Evolutionary conservation across 1,140 invertebrate genomes (phyloP).

Genomic region (Trachymyrmex cornetzi): DNA sequence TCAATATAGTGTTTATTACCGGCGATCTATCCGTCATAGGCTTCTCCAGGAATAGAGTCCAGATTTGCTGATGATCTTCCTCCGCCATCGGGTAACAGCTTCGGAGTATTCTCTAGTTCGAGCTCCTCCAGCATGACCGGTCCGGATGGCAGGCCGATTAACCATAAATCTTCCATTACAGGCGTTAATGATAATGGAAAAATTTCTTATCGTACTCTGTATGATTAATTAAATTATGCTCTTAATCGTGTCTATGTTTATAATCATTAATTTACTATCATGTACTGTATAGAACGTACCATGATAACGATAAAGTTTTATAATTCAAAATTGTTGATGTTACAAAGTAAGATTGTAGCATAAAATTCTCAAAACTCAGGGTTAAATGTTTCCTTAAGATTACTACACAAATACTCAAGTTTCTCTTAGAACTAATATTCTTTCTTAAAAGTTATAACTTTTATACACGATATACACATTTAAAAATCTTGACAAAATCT

Average conservation of each 20-base stretch:
- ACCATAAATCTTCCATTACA: slow-evolving; percentile 88
- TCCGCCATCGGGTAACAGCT: slow-evolving; percentile 83
- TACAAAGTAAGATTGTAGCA: neutral
- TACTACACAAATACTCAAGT: slow-evolving; percentile 26
- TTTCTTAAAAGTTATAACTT: neutral
- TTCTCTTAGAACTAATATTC: slow-evolving; percentile 6
- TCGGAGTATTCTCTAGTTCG: slow-evolving; percentile 89
- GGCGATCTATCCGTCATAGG: slow-evolving; percentile 82
- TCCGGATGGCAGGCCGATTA: slow-evolving; percentile 88
- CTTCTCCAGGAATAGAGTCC: slow-evolving; percentile 88
- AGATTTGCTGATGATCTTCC: slow-evolving; percentile 84
- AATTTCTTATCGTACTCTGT: slow-evolving; percentile 88
- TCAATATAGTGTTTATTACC: slow-evolving; percentile 24
- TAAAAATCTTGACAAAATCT: neutral
- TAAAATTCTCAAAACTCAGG: neutral
- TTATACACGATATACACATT: neutral
- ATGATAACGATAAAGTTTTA: slow-evolving; percentile 18
- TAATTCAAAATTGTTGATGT: slow-evolving; percentile 6
- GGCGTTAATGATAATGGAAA: slow-evolving; percentile 91
- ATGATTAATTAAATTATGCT: slow-evolving; percentile 74
- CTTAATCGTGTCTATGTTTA: neutral
- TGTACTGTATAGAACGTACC: slow-evolving; percentile 2
- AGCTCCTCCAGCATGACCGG: slow-evolving; percentile 87
- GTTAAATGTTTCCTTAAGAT: slow-evolving; percentile 38
- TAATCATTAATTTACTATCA: slow-evolving; percentile 9